Percentiles rank a stretch among this genome's conserved stretches.
These are phyloP conservation scores for Lepidocyrtinus sp. DNA, from an alignment of 2,888 invertebrate species.

Conservation along the genomic window DNA sequence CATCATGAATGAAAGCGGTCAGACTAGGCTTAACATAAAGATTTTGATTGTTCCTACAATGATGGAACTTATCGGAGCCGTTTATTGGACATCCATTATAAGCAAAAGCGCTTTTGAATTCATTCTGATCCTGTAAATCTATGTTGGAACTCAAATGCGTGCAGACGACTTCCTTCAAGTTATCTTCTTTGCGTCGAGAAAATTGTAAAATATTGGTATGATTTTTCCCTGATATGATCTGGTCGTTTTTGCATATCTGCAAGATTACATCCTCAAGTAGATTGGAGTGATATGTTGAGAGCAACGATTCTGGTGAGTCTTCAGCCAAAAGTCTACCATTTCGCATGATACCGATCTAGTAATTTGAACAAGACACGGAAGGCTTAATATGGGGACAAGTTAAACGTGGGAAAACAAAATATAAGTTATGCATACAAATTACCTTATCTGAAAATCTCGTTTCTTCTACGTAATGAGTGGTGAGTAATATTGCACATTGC, in stretches of 20 bases:
- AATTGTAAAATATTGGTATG: neutral
- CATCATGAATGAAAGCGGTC: slow-evolving; percentile 6
- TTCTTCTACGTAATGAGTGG: slow-evolving; percentile 44
- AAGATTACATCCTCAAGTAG: slow-evolving; percentile 36
- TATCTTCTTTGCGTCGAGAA: too few relatives aligned
- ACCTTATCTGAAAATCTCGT: slow-evolving; percentile 27
- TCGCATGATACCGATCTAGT: slow-evolving; percentile 45
- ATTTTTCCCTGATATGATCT: neutral
- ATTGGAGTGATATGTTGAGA: slow-evolving; percentile 23
- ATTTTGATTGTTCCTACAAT: neutral
- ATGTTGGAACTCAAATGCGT: slow-evolving; percentile 18
- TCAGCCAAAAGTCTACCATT: slow-evolving; percentile 37
- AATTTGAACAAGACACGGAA: too few relatives aligned
- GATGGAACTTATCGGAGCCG: slow-evolving; percentile 21
- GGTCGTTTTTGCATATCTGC: slow-evolving; percentile 25
- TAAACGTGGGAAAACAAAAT: too few relatives aligned
- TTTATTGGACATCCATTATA: slow-evolving; percentile 22
- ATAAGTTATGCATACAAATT: too few relatives aligned
- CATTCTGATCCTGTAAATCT: slow-evolving; percentile 11
- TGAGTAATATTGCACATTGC: slow-evolving; percentile 29
- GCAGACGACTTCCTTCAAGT: too few relatives aligned
- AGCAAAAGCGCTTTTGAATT: neutral
- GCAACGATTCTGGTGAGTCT: slow-evolving; percentile 23
- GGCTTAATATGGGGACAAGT: too few relatives aligned
- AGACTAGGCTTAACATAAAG: too few relatives aligned